Percentiles rank a stretch among this genome's conserved stretches.
These are phyloP conservation scores for Operophtera brumata DNA, from an alignment of 2,888 invertebrate genomes.

Conservation along the genomic window DNA sequence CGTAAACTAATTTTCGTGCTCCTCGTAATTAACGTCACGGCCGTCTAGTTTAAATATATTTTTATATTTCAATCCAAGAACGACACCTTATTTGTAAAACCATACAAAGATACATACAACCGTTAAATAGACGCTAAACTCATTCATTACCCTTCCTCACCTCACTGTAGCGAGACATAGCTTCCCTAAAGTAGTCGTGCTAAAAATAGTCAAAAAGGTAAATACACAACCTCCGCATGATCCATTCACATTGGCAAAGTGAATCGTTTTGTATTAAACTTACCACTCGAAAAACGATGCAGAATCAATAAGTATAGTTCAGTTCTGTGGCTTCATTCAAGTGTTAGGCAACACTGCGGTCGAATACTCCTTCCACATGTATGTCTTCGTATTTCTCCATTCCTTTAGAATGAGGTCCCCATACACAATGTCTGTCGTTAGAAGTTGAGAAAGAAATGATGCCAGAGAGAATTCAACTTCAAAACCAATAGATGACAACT, in stretches of 20 bases:
- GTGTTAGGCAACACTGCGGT: slow-evolving; percentile 9
- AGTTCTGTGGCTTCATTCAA: slow-evolving; percentile 5
- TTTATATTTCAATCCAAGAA: too few species aligned
- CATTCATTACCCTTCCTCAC: too few species aligned
- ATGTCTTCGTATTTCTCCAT: slow-evolving; percentile 9
- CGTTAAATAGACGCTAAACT: too few species aligned
- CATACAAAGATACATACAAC: too few species aligned
- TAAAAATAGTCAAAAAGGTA: too few species aligned
- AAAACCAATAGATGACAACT: neutral
- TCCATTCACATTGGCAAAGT: neutral
- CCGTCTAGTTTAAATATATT: too few species aligned
- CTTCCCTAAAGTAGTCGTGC: too few species aligned
- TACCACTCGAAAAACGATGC: slow-evolving; percentile 19
- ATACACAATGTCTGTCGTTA: slow-evolving; percentile 6
- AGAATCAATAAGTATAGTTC: slow-evolving; percentile 7
- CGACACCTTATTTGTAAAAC: too few species aligned
- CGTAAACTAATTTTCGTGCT: too few species aligned
- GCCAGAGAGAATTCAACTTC: neutral
- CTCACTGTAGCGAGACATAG: too few species aligned
- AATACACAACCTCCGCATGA: too few species aligned
- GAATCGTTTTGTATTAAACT: slow-evolving; percentile 9
- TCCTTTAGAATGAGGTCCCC: slow-evolving; percentile 8
- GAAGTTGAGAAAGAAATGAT: slow-evolving; percentile 4
- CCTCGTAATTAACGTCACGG: too few species aligned
- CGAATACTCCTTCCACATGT: slow-evolving; percentile 13